Evolutionary conservation across 2,888 invertebrate genomes (phyloP).

Genomic region (Lordiphosa andalusiaca): DNA sequence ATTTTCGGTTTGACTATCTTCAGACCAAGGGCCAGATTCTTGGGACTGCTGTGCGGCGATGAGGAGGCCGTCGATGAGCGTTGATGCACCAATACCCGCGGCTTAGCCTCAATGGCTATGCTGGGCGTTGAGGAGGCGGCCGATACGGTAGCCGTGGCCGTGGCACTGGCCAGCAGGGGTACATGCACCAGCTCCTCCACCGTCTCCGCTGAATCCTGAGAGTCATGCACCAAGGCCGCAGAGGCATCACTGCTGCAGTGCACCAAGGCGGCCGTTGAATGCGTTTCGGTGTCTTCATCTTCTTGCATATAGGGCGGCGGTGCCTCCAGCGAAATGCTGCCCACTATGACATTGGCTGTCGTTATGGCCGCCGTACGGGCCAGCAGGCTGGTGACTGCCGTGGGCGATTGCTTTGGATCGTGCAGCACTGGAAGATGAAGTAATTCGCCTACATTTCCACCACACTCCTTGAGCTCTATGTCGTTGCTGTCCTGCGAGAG

Average conservation of each 20-base stretch:
- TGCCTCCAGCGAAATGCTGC: constrained; percentile 79
- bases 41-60: constrained; percentile 76
- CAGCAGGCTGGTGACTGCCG: constrained; percentile 57
- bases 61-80: constrained; percentile 75
- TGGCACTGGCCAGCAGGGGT: constrained; percentile 57
- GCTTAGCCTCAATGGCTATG: constrained; percentile 55
- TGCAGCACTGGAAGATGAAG: constrained; percentile 65
- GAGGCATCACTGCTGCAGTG: constrained; percentile 44
- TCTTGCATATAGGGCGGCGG: constrained; percentile 78
- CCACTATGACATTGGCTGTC: constrained; percentile 77
- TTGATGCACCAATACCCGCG: constrained; percentile 76
- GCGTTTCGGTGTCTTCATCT: constrained; percentile 64
- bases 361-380: constrained; percentile 75
- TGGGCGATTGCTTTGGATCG: constrained; percentile 48
- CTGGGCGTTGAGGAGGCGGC: constrained; percentile 41
- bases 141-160: constrained; percentile 49
- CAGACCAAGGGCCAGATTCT: constrained; percentile 63
- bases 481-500: constrained; percentile 59
- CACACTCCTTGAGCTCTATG: constrained; percentile 64
- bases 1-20: constrained; percentile 73
- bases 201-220: constrained; percentile 73
- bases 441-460: constrained; percentile 50
- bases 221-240: constrained; percentile 54
- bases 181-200: constrained; percentile 74
- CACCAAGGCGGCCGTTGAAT: constrained; percentile 53